Percentiles rank a stretch among this genome's conserved stretches.
phyloP scores from a whole-genome alignment of 2,797 vertebrate species.

The Mycteria americana region DNA sequence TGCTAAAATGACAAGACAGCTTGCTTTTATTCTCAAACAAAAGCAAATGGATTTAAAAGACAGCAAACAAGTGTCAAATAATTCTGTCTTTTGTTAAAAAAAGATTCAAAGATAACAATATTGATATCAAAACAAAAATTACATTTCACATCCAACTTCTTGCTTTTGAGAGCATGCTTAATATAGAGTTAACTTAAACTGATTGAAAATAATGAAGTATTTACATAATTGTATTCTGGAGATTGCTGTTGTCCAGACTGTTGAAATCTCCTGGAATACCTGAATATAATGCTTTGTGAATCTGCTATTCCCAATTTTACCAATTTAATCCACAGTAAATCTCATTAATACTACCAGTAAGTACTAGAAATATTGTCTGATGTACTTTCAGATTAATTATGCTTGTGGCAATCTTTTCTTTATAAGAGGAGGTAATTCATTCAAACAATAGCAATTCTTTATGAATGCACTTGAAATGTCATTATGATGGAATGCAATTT shows the following conservation, averaged over 20 bases:
- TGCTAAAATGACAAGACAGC: neutral
- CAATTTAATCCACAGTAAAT: conserved; percentile 39
- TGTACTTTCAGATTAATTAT: conserved; percentile 52
- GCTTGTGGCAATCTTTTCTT: conserved; percentile 14
- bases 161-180: neutral
- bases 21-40: neutral
- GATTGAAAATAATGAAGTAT: conserved; percentile 50
- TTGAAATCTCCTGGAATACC: conserved; percentile 45
- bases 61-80: neutral
- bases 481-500: conserved; percentile 22
- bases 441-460: conserved; percentile 8
- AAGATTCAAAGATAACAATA: neutral
- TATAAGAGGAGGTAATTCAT: conserved; percentile 8
- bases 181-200: conserved; percentile 31
- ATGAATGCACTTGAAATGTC: conserved; percentile 29
- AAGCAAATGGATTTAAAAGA: neutral
- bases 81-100: neutral
- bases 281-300: neutral
- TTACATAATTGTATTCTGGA: conserved; percentile 58
- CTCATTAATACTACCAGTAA: conserved; percentile 44
- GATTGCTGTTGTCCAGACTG: conserved; percentile 19
- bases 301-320: conserved; percentile 31
- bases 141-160: neutral
- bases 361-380: conserved; percentile 34
- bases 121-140: conserved; percentile 8